Evolutionary conservation across 2,888 invertebrate species (phyloP).

Genomic region (Sisyra nigra): DNA sequence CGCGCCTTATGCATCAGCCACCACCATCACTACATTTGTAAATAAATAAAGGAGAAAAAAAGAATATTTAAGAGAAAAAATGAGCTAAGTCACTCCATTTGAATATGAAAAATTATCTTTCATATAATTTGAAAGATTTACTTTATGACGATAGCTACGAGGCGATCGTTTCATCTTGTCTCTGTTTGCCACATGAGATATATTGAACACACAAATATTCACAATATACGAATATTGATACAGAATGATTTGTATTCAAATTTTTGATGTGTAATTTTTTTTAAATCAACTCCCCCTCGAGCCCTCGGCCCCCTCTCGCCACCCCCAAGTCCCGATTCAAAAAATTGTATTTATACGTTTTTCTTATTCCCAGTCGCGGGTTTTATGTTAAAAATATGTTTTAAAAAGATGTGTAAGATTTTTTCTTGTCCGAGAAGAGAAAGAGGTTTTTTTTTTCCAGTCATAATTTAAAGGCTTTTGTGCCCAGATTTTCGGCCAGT

Average conservation of each 20-base stretch:
- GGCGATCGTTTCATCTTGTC: not conserved
- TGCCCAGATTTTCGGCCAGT: too few relatives aligned
- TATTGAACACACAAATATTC: not conserved
- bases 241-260: slow-evolving; percentile 1
- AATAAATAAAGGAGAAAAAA: not conserved
- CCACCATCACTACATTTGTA: too few relatives aligned
- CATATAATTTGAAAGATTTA: slow-evolving; percentile 2
- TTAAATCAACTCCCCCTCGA: not conserved
- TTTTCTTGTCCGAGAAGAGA: too few relatives aligned
- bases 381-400: too few relatives aligned
- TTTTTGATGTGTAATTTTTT: slow-evolving; percentile 2
- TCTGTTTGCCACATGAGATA: not conserved
- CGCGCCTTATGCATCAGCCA: too few relatives aligned
- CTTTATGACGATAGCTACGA: not conserved
- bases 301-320: too few relatives aligned
- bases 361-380: too few relatives aligned
- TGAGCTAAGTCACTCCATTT: slow-evolving; percentile 2
- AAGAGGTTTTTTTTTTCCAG: too few relatives aligned
- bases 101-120: slow-evolving; percentile 3
- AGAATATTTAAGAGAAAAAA: slow-evolving; percentile 1
- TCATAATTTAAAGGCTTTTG: too few relatives aligned
- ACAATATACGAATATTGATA: not conserved
- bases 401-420: too few relatives aligned
- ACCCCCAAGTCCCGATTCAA: too few relatives aligned
- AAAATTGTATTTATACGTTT: too few relatives aligned